phyloP scores from a whole-genome alignment of 2,797 vertebrate species.

The Dendrocincla tyrannina region DNA sequence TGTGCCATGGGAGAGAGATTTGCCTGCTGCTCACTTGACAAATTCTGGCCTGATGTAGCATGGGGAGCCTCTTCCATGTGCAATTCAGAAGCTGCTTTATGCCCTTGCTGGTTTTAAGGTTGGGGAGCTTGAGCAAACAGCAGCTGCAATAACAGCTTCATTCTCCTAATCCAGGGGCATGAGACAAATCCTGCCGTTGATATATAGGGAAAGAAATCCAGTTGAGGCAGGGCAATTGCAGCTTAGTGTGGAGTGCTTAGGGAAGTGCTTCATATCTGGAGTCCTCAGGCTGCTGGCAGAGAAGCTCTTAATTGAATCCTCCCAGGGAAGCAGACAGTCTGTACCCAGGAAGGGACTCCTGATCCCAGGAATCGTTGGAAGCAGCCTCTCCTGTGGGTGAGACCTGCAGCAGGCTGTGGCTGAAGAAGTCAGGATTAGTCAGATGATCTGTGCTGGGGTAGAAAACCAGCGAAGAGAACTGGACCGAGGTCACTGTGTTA shows the following conservation, averaged over 20 bases:
- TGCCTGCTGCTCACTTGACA: background rate
- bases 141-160: constrained; percentile 10
- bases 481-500: background rate
- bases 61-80: background rate
- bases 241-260: background rate
- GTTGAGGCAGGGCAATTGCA: background rate
- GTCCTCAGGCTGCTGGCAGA: background rate
- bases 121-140: background rate
- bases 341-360: background rate
- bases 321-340: background rate
- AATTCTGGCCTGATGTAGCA: background rate
- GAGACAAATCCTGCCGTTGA: constrained; percentile 30
- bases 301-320: background rate
- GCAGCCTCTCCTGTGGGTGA: background rate
- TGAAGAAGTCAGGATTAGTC: background rate
- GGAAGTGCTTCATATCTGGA: background rate
- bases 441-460: background rate
- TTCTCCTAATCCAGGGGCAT: background rate
- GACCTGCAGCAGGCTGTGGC: background rate
- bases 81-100: background rate
- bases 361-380: background rate
- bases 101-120: background rate
- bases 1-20: background rate
- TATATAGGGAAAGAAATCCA: background rate
- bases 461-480: background rate